Conservation (phyloP, 2,113 vertebrate species). For the Microtus richardsoni region DNA sequence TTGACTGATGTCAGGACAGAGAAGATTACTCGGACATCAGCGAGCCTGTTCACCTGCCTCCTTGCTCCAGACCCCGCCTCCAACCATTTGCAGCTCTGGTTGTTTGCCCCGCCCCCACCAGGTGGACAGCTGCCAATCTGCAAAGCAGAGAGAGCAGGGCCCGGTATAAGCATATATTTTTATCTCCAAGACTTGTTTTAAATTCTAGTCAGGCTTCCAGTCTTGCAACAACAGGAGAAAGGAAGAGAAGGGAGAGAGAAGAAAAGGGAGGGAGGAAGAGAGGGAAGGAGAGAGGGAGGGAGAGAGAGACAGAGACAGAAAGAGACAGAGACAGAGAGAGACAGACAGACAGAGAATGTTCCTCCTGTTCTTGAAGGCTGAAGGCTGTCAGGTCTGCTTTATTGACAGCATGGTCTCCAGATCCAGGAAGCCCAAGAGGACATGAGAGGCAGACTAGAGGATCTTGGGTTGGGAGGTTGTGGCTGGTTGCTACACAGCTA, state of each 20-base stretch:
- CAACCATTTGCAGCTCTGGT: background rate
- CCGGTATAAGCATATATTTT: conserved; percentile 66
- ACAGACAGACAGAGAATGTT: background rate
- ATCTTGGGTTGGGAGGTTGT: background rate
- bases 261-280: background rate
- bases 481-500: background rate
- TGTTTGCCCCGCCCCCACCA: background rate
- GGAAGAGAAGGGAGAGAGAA: background rate
- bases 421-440: background rate
- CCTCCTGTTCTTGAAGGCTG: conserved; percentile 16
- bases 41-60: background rate
- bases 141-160: conserved; percentile 38
- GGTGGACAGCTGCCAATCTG: conserved; percentile 54
- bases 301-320: background rate
- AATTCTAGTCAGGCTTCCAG: conserved; percentile 81
- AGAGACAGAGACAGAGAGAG: background rate
- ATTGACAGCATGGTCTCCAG: conserved; percentile 12
- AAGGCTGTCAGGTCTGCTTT: conserved; percentile 70
- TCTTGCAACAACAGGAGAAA: conserved; percentile 53
- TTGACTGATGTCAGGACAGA: background rate
- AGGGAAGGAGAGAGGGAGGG: background rate
- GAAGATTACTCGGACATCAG: background rate
- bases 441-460: background rate
- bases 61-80: background rate
- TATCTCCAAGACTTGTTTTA: conserved; percentile 75